Evolutionary conservation across 2,113 vertebrate genomes (phyloP).

Genomic region (Abramis brama): DNA sequence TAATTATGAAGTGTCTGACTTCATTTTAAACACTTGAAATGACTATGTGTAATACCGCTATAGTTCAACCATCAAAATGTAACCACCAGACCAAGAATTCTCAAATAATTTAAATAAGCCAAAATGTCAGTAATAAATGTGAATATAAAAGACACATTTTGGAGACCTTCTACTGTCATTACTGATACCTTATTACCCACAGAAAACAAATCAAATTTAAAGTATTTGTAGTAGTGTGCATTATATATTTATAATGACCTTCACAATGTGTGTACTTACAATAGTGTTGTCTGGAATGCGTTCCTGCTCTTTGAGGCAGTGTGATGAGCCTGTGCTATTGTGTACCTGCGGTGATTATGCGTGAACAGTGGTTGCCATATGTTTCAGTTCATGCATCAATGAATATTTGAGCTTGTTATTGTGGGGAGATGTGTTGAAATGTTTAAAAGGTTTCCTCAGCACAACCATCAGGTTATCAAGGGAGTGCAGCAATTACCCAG

Average conservation of each 20-base stretch:
- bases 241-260: background rate
- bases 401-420: background rate
- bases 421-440: background rate
- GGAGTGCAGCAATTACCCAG: constrained; percentile 33
- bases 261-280: background rate
- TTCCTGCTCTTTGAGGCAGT: background rate
- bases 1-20: background rate
- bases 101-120: no score
- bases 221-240: no score
- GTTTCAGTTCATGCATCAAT: background rate
- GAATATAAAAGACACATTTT: no score
- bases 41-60: background rate
- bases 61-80: no score
- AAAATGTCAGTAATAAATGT: no score
- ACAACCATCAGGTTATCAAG: background rate
- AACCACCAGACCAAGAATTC: no score
- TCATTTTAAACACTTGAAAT: background rate
- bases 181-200: no score
- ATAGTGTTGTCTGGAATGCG: no score
- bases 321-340: background rate
- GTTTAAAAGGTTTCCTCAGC: constrained; percentile 30
- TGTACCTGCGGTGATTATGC: background rate
- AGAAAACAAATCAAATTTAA: no score
- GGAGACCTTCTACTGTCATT: background rate
- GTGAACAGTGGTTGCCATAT: background rate